Conservation (phyloP, 2,888 invertebrate genomes). For the Cephus rjabovi region DNA sequence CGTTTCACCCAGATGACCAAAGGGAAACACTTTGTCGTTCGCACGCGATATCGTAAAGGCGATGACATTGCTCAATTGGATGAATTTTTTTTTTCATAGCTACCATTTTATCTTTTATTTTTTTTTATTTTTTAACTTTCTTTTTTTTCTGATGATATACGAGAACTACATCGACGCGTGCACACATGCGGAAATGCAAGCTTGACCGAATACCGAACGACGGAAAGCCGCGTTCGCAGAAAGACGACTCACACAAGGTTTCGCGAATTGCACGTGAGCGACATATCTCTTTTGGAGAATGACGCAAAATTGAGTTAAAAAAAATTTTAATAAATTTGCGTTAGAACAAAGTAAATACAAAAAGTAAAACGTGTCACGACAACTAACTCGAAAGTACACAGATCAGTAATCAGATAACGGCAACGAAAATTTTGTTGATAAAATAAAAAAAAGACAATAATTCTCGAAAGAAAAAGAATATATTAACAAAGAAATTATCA, state of each 20-base stretch:
- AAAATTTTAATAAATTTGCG: neutral
- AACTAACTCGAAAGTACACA: neutral
- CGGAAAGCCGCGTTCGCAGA: constrained; percentile 34
- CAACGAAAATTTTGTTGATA: too few species aligned
- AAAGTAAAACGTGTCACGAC: neutral
- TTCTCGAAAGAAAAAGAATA: neutral
- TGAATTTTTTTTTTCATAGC: neutral
- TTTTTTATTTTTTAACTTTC: neutral
- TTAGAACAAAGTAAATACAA: neutral
- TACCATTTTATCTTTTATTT: neutral
- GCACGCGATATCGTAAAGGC: neutral
- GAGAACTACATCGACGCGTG: constrained; percentile 30
- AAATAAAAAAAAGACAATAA: neutral
- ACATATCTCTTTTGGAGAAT: neutral
- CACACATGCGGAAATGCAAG: constrained; percentile 42
- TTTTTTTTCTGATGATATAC: neutral
- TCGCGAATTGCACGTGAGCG: neutral
- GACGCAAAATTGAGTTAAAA: neutral
- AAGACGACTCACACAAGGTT: constrained; percentile 28
- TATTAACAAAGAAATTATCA: neutral
- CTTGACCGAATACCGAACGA: constrained; percentile 19
- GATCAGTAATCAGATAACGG: too few species aligned
- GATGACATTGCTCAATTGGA: neutral
- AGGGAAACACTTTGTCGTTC: neutral
- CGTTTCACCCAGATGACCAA: neutral